Evolutionary conservation across 2,888 invertebrate species (phyloP), one percentile per base, ranked within the genome.

Genomic region (Aricia artaxerxes): DNA sequence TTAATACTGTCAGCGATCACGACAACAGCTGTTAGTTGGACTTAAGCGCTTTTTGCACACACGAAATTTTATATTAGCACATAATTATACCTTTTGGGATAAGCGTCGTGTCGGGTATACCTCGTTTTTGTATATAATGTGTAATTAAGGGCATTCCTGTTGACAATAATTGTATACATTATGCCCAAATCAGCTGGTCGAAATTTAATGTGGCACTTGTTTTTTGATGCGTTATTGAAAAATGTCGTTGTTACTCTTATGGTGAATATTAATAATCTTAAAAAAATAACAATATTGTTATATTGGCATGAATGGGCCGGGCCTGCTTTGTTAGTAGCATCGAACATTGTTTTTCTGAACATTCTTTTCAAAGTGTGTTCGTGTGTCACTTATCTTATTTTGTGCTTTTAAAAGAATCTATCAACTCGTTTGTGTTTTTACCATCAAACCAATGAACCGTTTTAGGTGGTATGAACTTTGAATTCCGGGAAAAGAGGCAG

Each of bases 101-200:
- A 5, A 69, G 13, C 31, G 11, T 69, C 69, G 69, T 69, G 69
- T 69, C 69, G 35, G 69, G 35, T 69, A 38, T 38, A 5, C 11
- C 35, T 35, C 11, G 24, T 35, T 69, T 35, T 69, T 69, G 69
- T 13, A 13, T 16, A 35, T 35, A 38, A 69, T 69, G 69, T 35
- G 69, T 69, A 69, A 69, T 69, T 69, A 69, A 38, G 11, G 69
- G 69, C 69, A 13, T 69, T 69, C 35, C 11, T 64, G 31, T 64
- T 69, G 35, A 35, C 69, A 69, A 69, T 69, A 69, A 69, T 69
- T 69, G 69, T 69, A 69, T 69, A 69, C 35, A 69, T 69, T 69
- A 69, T 69, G 24, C 35, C 13, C 3, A 69, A 69, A 38, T 69
- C 69, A 69, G 69, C 35, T 35, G 69, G 69, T 38, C 38, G 31